Percentiles rank a stretch among this genome's conserved stretches.
Evolutionary conservation across 1,140 invertebrate species (phyloP).

Genomic region (Macrotrachela quadricornifera): DNA sequence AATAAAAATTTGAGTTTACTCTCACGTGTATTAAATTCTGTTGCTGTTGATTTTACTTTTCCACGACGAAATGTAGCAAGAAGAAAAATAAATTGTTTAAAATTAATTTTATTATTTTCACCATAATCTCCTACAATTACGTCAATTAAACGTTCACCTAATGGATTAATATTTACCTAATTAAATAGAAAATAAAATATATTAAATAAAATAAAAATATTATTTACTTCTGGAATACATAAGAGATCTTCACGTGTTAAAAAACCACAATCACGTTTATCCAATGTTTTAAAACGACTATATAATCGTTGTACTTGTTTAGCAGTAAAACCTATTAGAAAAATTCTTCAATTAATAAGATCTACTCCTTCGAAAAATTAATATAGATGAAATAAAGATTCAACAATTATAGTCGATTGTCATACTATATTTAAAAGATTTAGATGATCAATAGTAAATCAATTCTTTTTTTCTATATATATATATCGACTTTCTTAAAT

Average conservation of each 20-base stretch:
- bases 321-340: constrained; percentile 48
- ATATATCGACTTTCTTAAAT: no score
- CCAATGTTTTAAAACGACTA: constrained; percentile 82
- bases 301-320: constrained; percentile 94
- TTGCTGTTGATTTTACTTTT: no score
- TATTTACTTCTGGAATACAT: constrained; percentile 62
- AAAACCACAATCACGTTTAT: constrained; percentile 68
- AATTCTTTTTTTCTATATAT: no score
- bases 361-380: no score
- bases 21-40: not conserved
- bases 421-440: no score
- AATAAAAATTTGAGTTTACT: no score
- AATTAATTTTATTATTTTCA: constrained; percentile 70
- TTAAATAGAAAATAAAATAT: no score
- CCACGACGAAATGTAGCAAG: constrained; percentile 71
- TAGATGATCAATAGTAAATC: no score
- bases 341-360: no score
- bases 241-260: constrained; percentile 74
- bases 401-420: no score
- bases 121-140: constrained; percentile 17
- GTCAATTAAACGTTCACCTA: constrained; percentile 70
- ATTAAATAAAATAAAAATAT: no score
- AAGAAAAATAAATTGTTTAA: constrained; percentile 88
- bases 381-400: no score
- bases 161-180: constrained; percentile 52